Evolutionary conservation across 1,140 invertebrate genomes (phyloP), one percentile per base, ranked within the genome.

Genomic region (Drosophila pachea): DNA sequence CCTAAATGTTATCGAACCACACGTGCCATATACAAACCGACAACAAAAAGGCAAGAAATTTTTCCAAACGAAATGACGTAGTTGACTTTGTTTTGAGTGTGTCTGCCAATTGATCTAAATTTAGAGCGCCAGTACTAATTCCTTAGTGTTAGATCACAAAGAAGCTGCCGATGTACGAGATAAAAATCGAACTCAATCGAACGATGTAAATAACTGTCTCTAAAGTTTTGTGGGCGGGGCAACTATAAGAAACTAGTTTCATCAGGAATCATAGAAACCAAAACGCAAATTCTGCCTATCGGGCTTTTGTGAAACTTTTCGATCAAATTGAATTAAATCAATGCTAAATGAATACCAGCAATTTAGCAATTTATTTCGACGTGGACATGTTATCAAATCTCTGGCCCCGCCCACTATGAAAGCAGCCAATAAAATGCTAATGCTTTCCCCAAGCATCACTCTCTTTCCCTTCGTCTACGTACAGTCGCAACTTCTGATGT

Each of bases 271-370:
- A 59, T 16, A 47, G 7, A 9, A 33, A 8, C 11, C 32, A 22
- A 5, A 42, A 42, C 3, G 40, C 5, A 3, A 35, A 12, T 56
- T 35, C 7, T 16, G 33, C 55, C 45, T 40, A 61, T 63, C 32
- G 35, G 16, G 40, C 49, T 35, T 48, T 70, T 62, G 67, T 56
- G 58, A 35, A 67, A 71, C 50, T 54, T 62, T 49, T 59, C 73
- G 71, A 75, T 73, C 72, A 63, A 50, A 55, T 40, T 64, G 42
- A 64, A 75, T 75, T 72, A 59, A 75, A 72, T 74, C 35, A 72
- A 63, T 35, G 67, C 53, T 47, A 42, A 42, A 69, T 65, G 56
- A 65, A 33, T 32, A 64, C 47, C 42, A 38, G 56, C 16, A 42
- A 65, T 65, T 70, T 59, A 64, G 62, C 62, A 53, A 50, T 50